Evolutionary conservation across 2,888 invertebrate genomes (phyloP), one percentile per base, ranked within the genome.

Genomic region (Strigamia crassipes): DNA sequence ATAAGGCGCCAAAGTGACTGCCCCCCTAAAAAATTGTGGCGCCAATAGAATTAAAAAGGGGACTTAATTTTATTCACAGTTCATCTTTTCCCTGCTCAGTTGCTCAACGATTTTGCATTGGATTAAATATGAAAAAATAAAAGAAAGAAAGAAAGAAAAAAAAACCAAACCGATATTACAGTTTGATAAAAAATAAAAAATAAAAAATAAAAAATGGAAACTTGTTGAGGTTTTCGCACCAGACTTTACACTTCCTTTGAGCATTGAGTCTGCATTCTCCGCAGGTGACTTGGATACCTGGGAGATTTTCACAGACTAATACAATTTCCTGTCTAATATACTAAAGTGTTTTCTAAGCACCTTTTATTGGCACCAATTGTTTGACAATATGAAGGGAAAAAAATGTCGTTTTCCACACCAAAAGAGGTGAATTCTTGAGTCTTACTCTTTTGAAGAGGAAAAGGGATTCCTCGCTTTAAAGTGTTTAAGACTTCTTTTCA

Each of bases 1-100:
- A 51, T 51, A 51, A 51, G 51, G 51, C 51, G 51, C 51, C 51
- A 51, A 51, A 51, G 51, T 51, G 51, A 51, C 51, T 51, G 51
- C 51, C 51, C 51, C 51, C 51, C 51, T 51, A 51, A 51, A 51
- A 51, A 51, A 51, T 51, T 51, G 51, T 51, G 51, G 51, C 51
- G 51, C 51, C 51, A 51, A 51, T 51, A 18, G 51, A 51, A 51
- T 51, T 51, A 51, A 51, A 51, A 18, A 38, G 51, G 51, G 51
- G 51, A 51, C 51, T 51, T 18, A 51, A 51, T 51, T 51, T 51
- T 51, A 51, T 51, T 51, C 51, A 51, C 51, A 18, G 18, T 51
- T 51, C 18, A 15, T 15, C 51, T 51, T 51, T 51, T 51, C 15
- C 51, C 51, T 51, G 18, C n/a, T 51, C 18, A 51, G 18, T 51